phyloP scores from a whole-genome alignment of 2,113 vertebrate species.

The Pionites leucogaster region DNA sequence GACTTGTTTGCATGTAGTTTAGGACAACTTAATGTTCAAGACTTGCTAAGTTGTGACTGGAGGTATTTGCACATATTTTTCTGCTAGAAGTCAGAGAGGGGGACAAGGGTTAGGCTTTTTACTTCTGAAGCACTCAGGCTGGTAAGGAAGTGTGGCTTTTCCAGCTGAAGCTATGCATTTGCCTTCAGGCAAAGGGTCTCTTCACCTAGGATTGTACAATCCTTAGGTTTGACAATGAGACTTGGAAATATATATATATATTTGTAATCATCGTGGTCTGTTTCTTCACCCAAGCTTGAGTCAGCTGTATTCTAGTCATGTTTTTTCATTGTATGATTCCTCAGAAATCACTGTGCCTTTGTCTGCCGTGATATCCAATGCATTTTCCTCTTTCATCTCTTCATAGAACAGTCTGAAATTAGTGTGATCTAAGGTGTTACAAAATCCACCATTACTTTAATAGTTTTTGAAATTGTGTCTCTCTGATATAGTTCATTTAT shows the following conservation, averaged over 20 bases:
- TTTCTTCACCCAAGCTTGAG: background rate
- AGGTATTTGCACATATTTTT: background rate
- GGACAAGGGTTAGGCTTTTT: background rate
- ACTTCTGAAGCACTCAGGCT: background rate
- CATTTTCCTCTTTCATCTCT: slow-evolving; percentile 13
- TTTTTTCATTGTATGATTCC: background rate
- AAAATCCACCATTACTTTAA: background rate
- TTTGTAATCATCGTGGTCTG: background rate
- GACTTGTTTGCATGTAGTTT: background rate
- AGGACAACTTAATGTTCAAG: background rate
- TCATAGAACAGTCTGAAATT: background rate
- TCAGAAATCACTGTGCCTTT: background rate
- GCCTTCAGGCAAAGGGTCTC: background rate
- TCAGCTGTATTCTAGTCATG: background rate
- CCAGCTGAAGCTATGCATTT: background rate
- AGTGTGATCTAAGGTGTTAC: background rate
- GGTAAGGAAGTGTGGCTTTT: background rate
- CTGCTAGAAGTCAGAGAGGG: background rate
- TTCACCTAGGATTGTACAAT: background rate
- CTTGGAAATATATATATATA: background rate
- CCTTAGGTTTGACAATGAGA: background rate
- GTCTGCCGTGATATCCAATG: background rate
- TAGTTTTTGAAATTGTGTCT: background rate
- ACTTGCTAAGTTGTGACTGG: background rate
- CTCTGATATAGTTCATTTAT: background rate